Conservation (phyloP, 1,140 invertebrate genomes). For the Drosophila trapezifrons region DNA sequence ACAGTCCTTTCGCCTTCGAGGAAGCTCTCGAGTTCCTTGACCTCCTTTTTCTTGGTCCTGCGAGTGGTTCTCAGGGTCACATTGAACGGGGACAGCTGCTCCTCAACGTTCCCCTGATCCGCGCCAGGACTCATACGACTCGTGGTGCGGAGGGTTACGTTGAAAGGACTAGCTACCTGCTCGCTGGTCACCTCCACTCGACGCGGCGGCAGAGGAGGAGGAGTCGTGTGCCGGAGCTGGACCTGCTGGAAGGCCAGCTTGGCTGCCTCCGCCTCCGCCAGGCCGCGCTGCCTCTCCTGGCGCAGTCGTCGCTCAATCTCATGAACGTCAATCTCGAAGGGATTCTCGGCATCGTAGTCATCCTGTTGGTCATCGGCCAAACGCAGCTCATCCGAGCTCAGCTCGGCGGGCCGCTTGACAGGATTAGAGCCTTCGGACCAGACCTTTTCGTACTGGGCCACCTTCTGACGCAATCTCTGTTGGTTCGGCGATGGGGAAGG, state of each 20-base stretch:
- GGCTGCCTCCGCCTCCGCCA: slow-evolving; percentile 85
- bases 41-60: slow-evolving; percentile 51
- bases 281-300: slow-evolving; percentile 85
- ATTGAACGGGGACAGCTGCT: slow-evolving; percentile 86
- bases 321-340: slow-evolving; percentile 85
- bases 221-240: slow-evolving; percentile 86
- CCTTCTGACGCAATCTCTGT: slow-evolving; percentile 88
- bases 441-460: slow-evolving; percentile 91
- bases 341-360: slow-evolving; percentile 77
- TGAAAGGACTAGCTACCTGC: slow-evolving; percentile 68
- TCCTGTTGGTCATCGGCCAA: slow-evolving; percentile 45
- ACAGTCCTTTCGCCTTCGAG: slow-evolving; percentile 70
- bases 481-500: slow-evolving; percentile 84
- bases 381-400: slow-evolving; percentile 61
- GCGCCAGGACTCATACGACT: slow-evolving; percentile 65
- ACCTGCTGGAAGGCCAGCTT: slow-evolving; percentile 86
- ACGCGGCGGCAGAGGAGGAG: slow-evolving; percentile 47
- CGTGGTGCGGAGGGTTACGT: slow-evolving; percentile 76
- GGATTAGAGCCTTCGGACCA: slow-evolving; percentile 85
- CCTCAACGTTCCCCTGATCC: slow-evolving; percentile 87
- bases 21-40: slow-evolving; percentile 64
- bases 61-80: slow-evolving; percentile 76
- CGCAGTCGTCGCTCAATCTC: slow-evolving; percentile 87
- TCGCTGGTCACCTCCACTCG: slow-evolving; percentile 72
- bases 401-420: slow-evolving; percentile 60